Evolutionary conservation across 2,888 invertebrate species (phyloP).

Genomic region (Lycia hirtaria): DNA sequence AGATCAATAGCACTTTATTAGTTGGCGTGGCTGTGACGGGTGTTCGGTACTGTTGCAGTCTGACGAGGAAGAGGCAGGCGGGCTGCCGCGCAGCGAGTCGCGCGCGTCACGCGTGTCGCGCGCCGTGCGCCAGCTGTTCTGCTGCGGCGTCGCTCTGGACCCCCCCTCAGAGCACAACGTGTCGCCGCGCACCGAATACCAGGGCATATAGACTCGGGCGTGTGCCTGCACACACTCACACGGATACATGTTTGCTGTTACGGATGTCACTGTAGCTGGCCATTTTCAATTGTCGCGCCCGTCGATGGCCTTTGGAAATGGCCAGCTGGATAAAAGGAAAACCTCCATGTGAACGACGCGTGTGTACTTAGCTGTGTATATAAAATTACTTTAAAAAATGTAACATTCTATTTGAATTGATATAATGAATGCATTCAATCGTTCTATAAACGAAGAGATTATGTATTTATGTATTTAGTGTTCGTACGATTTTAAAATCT

Average conservation of each 20-base stretch:
- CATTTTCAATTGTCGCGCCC: constrained; percentile 51
- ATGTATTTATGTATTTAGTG: constrained; percentile 23
- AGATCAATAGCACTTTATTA: too few relatives aligned
- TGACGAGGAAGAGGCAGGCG: constrained; percentile 75
- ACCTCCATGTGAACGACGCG: constrained; percentile 49
- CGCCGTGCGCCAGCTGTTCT: constrained; percentile 71
- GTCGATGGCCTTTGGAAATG: constrained; percentile 51
- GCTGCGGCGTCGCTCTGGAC: constrained; percentile 70
- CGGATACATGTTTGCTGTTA: constrained; percentile 36
- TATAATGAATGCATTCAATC: too few relatives aligned
- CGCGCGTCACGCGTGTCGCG: constrained; percentile 68
- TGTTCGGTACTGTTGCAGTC: constrained; percentile 65
- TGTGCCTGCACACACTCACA: constrained; percentile 28
- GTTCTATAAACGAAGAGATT: constrained; percentile 29
- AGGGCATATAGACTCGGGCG: constrained; percentile 55
- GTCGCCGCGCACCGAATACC: constrained; percentile 46
- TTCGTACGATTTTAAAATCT: constrained; percentile 17
- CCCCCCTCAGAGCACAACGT: constrained; percentile 70
- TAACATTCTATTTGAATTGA: too few relatives aligned
- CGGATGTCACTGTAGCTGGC: constrained; percentile 56
- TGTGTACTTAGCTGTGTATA: constrained; percentile 65
- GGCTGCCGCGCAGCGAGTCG: constrained; percentile 77
- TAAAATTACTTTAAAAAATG: constrained; percentile 62
- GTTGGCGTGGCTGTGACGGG: too few relatives aligned
- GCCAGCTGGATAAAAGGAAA: constrained; percentile 57